Evolutionary conservation across 2,113 vertebrate genomes (phyloP), one percentile per base, ranked within the genome.

Genomic region (Murina feae): DNA sequence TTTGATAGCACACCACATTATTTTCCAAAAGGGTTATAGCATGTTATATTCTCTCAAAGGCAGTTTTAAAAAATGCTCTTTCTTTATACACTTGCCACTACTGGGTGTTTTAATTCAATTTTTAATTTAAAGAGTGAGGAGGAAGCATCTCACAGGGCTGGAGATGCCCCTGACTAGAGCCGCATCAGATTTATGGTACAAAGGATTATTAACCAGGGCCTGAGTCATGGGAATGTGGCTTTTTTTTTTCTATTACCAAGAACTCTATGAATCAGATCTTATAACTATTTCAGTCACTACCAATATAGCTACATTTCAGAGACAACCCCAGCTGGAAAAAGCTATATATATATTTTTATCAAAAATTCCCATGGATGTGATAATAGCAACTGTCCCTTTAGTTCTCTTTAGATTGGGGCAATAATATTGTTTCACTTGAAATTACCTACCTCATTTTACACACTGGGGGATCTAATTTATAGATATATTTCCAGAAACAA

Each of bases 41-140:
- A 79, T 58, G 32, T 91, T 84, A 25, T 60, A 91, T 3, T 47
- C 23, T 65, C n/a, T 51, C 60, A 89, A 65, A 2, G 58, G 25
- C 35, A 76, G 32, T 86, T 94, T 84, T 76, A 65, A 65, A 93
- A 92, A 83, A 63, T n/a, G 28, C 2, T 96, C 11, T 75, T 88
- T 86, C 35, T 95, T 37, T 85, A 69, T 1, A 66, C 9, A 60
- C 49, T 86, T 91, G 23, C 21, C n/a, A 81, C 21, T 66, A 35
- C 32, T 49, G 60, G 2, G 71, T 81, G 21, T 91, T 95, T 96
- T 78, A 92, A 95, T 44, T 93, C 35, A 25, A 7, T 89, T 93
- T 96, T 94, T 78, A 91, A 93, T 65, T 94, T 95, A 88, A 94
- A 90, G 81, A 82, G 78, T 7, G 49, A 65, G 30, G 11, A 93